Conservation (phyloP, 2,113 vertebrate species). For the Turnix velox region DNA sequence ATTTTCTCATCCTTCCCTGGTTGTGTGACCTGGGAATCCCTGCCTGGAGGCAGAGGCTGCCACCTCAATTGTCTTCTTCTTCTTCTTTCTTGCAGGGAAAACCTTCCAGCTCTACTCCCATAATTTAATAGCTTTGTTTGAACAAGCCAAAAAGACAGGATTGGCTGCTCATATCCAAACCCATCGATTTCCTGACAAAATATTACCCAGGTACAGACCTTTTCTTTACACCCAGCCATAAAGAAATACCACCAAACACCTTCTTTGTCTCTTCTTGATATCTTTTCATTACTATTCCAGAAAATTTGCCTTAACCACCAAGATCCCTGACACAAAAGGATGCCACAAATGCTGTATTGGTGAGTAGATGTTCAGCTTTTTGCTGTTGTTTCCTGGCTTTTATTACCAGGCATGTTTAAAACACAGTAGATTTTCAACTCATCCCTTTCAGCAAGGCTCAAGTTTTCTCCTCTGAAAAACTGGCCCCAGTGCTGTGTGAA, state of each 20-base stretch:
- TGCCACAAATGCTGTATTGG: conserved; percentile 99
- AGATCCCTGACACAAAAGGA: conserved; percentile 98
- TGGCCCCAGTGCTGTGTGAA: background rate
- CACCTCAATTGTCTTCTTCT: background rate
- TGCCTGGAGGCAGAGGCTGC: background rate
- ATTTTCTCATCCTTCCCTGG: too few species aligned
- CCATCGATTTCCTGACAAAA: conserved; percentile 94
- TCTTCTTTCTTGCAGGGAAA: conserved; percentile 82
- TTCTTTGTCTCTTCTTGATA: background rate
- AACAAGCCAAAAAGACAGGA: conserved; percentile 96
- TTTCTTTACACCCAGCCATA: background rate
- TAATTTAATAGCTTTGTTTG: conserved; percentile 95
- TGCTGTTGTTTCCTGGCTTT: background rate
- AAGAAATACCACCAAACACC: background rate
- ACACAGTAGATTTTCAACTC: too few species aligned
- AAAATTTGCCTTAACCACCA: conserved; percentile 95
- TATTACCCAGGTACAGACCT: conserved; percentile 86
- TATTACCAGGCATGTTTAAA: background rate
- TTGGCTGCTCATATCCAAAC: conserved; percentile 95
- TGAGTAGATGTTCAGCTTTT: conserved; percentile 65
- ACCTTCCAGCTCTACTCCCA: conserved; percentile 97
- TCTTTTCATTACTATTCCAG: conserved; percentile 71
- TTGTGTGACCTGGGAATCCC: too few species aligned
- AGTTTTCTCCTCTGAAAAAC: background rate
- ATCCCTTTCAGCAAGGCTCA: background rate